phyloP scores from a whole-genome alignment of 2,888 invertebrate species.

The Corbicula japonica region DNA sequence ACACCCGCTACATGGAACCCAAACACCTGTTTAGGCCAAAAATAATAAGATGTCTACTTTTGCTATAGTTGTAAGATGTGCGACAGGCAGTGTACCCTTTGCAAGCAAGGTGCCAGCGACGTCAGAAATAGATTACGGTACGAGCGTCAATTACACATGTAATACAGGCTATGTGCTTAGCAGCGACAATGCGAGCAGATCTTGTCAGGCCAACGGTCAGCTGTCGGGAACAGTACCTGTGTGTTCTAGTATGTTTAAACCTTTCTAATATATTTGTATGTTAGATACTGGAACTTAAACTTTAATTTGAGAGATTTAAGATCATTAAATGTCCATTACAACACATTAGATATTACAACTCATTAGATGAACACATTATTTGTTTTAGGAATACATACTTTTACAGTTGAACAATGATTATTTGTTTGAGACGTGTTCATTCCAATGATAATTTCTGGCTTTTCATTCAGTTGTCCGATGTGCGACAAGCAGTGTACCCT shows the following conservation, averaged over 20 bases:
- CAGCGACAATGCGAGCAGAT: conserved; percentile 28
- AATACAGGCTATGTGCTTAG: conserved; percentile 26
- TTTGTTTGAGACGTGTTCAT: no score
- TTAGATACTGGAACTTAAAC: no score
- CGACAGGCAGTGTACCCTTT: conserved; percentile 17
- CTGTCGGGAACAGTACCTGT: conserved; percentile 9
- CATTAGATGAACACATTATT: no score
- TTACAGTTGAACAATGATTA: no score
- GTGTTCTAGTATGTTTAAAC: conserved; percentile 22
- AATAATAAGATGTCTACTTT: no score
- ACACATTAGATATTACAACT: no score
- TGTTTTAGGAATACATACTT: no score
- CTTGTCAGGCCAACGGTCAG: conserved; percentile 25
- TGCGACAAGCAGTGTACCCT: conserved; percentile 5
- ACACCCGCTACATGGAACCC: no score
- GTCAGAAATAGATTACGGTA: conserved; percentile 12
- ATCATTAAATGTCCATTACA: no score
- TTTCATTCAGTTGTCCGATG: conserved; percentile 38
- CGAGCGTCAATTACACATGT: conserved; percentile 33
- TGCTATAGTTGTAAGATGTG: conserved; percentile 41
- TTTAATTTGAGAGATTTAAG: no score
- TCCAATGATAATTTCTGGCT: no score
- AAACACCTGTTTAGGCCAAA: not conserved
- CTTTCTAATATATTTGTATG: no score
- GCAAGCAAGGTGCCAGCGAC: conserved; percentile 23